phyloP scores from a whole-genome alignment of 2,113 vertebrate species.

The Egretta garzetta region DNA sequence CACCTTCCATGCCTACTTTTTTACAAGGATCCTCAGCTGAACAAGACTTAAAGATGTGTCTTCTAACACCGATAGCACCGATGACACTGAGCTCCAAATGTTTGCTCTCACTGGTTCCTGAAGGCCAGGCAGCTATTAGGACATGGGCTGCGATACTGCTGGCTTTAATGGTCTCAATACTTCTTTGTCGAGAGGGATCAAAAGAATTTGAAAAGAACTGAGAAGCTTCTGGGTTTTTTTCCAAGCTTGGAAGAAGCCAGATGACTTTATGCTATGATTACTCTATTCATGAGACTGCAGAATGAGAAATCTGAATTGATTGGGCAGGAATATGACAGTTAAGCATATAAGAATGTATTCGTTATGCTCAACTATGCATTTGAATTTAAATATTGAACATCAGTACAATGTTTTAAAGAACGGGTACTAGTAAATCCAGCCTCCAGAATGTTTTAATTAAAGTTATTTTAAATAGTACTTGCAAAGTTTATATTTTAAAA shows the following conservation, averaged over 20 bases:
- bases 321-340: background rate
- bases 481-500: background rate
- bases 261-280: background rate
- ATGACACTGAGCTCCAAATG: background rate
- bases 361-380: background rate
- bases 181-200: background rate
- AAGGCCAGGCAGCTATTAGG: background rate
- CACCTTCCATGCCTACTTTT: background rate
- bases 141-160: background rate
- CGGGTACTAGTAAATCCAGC: background rate
- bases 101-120: background rate
- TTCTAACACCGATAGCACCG: fast-evolving
- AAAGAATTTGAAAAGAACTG: background rate
- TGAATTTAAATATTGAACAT: background rate
- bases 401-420: background rate
- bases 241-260: background rate
- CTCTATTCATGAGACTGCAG: background rate
- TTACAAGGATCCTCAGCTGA: background rate
- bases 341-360: background rate
- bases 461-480: background rate
- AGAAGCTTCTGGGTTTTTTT: background rate
- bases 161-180: background rate
- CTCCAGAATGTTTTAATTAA: background rate
- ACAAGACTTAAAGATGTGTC: background rate
- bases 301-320: background rate